Percentiles rank a stretch among this genome's conserved stretches.
Evolutionary conservation across 2,797 vertebrate genomes (phyloP).

Genomic region (Benthosema pterotum): DNA sequence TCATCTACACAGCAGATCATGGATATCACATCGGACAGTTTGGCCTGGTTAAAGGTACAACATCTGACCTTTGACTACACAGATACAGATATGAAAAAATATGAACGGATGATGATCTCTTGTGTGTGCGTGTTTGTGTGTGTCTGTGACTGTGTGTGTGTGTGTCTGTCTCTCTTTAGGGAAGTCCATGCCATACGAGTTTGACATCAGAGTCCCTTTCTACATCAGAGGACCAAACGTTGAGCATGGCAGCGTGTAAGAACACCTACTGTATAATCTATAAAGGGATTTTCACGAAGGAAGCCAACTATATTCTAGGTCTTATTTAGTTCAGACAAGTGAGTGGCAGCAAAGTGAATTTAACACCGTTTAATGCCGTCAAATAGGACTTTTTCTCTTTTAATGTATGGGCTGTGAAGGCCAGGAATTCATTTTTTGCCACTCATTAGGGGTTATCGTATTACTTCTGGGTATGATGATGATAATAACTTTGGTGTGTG

Average conservation of each 20-base stretch:
- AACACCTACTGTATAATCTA: conserved; percentile 17
- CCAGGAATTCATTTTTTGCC: no score
- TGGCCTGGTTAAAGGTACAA: conserved; percentile 91
- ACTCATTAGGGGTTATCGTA: no score
- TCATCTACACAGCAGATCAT: conserved; percentile 96
- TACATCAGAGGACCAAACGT: conserved; percentile 94
- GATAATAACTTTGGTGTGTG: not conserved
- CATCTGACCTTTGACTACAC: not conserved
- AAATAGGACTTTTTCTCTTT: no score
- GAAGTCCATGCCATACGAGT: conserved; percentile 98
- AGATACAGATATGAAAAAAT: no score
- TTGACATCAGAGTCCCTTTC: conserved; percentile 96
- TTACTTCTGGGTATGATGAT: no score
- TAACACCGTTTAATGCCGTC: no score
- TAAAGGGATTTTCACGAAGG: no score
- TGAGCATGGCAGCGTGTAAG: conserved; percentile 91
- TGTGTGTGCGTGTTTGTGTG: conserved; percentile 14
- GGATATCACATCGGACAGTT: conserved; percentile 98
- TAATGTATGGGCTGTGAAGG: no score
- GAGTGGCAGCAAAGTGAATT: no score
- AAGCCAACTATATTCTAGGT: no score
- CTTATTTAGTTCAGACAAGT: no score
- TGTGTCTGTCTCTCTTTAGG: conserved; percentile 43
- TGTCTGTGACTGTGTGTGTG: conserved; percentile 24
- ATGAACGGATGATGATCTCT: no score